Conservation (phyloP, 2,797 vertebrate species). For the Sebastes oblongus region DNA sequence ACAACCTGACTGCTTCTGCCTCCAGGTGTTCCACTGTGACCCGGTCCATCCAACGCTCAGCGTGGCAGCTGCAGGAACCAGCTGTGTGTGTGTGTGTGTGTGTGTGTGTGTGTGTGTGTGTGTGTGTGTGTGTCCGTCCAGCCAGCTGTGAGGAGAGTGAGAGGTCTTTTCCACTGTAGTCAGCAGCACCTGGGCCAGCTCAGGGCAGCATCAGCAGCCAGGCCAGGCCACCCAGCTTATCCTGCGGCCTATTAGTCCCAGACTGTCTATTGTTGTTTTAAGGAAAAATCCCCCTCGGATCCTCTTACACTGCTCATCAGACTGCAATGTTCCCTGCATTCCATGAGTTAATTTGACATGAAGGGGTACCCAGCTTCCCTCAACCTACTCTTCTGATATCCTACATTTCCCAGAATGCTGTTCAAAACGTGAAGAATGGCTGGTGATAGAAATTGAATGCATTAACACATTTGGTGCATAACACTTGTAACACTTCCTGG, state of each 20-base stretch:
- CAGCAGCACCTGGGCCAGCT: slow-evolving; percentile 71
- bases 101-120: slow-evolving; percentile 20
- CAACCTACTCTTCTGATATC: background rate
- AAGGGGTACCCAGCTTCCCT: background rate
- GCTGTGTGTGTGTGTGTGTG: slow-evolving; percentile 37
- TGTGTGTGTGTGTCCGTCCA: slow-evolving; percentile 42
- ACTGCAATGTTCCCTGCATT: slow-evolving; percentile 34
- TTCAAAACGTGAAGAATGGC: background rate
- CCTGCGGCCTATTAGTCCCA: slow-evolving; percentile 42
- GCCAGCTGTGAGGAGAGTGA: slow-evolving; percentile 59
- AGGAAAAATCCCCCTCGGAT: slow-evolving; percentile 22
- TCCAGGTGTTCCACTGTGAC: slow-evolving; percentile 62
- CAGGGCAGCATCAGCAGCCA: slow-evolving; percentile 50
- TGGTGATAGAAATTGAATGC: too few species aligned
- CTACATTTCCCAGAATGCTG: slow-evolving; percentile 19
- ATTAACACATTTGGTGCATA: background rate
- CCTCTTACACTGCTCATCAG: slow-evolving; percentile 43
- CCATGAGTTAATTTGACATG: background rate
- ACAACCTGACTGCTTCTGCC: background rate
- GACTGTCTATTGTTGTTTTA: slow-evolving; percentile 60
- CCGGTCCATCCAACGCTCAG: slow-evolving; percentile 8
- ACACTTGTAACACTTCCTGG: background rate
- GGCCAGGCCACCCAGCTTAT: slow-evolving; percentile 61
- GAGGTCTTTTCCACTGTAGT: slow-evolving; percentile 72
- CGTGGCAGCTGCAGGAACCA: slow-evolving; percentile 55